Evolutionary conservation across 2,113 vertebrate genomes (phyloP).

Genomic region (Solenodon paradoxus): DNA sequence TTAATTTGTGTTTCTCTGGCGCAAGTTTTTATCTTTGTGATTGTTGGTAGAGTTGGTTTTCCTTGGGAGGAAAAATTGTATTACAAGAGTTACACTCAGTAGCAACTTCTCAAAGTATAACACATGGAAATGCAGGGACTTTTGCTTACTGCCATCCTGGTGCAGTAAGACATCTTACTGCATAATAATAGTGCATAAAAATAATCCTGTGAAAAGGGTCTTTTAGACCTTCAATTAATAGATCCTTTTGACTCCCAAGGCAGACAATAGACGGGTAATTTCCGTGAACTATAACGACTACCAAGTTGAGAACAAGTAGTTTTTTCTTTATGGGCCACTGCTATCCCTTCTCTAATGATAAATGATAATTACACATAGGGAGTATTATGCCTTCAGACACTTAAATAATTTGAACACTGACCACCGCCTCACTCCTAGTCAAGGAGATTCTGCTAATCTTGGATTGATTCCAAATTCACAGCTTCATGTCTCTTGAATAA

Average conservation of each 20-base stretch:
- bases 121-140: slow-evolving; percentile 63
- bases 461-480: neutral
- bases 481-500: neutral
- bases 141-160: slow-evolving; percentile 65
- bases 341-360: neutral
- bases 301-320: neutral
- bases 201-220: neutral
- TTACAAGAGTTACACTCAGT: slow-evolving; percentile 11
- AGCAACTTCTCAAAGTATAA: neutral
- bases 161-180: neutral
- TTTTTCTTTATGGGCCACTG: neutral
- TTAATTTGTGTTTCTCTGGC: slow-evolving; percentile 98
- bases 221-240: neutral
- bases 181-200: neutral
- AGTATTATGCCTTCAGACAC: neutral
- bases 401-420: neutral
- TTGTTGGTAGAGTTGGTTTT: slow-evolving; percentile 99
- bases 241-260: slow-evolving; percentile 40
- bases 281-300: neutral
- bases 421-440: neutral
- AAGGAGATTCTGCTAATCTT: neutral
- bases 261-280: neutral
- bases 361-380: neutral
- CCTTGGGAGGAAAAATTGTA: slow-evolving; percentile 80
- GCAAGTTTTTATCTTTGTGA: slow-evolving; percentile 99